A percentile compares a stretch with the other conserved stretches of the same genome.
Conservation (phyloP, 2,888 invertebrate genomes). For the Cataglyphis rosenhaueri region DNA sequence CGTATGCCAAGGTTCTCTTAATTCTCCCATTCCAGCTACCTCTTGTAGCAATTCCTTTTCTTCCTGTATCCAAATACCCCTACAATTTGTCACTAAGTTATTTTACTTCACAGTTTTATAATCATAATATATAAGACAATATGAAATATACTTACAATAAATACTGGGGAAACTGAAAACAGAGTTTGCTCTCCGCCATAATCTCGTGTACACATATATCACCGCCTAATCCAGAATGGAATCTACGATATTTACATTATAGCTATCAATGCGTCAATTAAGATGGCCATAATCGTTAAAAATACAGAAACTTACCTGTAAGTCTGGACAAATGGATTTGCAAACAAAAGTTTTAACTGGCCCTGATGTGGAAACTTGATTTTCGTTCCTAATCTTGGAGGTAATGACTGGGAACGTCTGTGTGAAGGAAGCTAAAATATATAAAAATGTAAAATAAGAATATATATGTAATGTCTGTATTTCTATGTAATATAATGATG, state of each 20-base stretch:
- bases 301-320: constrained; percentile 81
- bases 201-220: constrained; percentile 97
- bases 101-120: neutral
- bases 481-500: neutral
- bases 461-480: neutral
- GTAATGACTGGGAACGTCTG: constrained; percentile 94
- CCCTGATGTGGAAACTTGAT: constrained; percentile 93
- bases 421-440: constrained; percentile 86
- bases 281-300: neutral
- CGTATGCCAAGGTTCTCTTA: constrained; percentile 93
- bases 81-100: constrained; percentile 80
- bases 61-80: constrained; percentile 95
- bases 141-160: constrained; percentile 90
- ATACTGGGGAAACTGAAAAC: constrained; percentile 94
- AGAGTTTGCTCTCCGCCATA: constrained; percentile 95
- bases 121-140: neutral
- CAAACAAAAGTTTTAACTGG: constrained; percentile 90
- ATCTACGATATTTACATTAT: constrained; percentile 87
- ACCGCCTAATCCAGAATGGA: constrained; percentile 96
- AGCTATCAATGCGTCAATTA: neutral
- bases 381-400: constrained; percentile 93
- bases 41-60: constrained; percentile 96
- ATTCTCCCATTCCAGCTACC: constrained; percentile 95
- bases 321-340: constrained; percentile 89
- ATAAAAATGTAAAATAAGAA: neutral